Base-by-base conservation (phyloP, 2,113 vertebrate species). In the Paralichthys olivaceus region DNA sequence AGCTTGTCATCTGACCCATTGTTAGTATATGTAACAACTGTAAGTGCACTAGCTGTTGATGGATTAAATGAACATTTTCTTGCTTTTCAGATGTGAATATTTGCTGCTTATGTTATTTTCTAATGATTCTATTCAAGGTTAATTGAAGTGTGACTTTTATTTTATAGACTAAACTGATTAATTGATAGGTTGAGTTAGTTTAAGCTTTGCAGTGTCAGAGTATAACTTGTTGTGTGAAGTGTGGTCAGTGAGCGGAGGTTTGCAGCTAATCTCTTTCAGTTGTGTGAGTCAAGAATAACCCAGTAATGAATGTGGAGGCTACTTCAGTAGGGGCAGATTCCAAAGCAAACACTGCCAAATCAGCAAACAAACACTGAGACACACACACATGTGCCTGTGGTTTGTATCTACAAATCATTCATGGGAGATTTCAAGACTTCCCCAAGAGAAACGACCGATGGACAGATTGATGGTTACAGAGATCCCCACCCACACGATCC, bases 321-420 rank as follows among this genome's bases (percentile, higher is more conserved):
- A 43, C 71, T 76, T 47, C 60, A 34, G 45, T 4, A 43, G 72
- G 60, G 55, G 32, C 73, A 72, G 59, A 79, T 69, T 66, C 61
- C 49, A 86, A 83, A 78, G 77, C 74, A 86, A 89, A 89, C 79
- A 84, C 58, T 25, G 43, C 20, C 20, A 53, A 75, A 79, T 80
- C 69, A 45, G 67, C 63, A 85, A 79, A 85, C 83, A 85, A 86
- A 89, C 76, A 83, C 40, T 62, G 56, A 74, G 29, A 77, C 79
- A 77, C 59, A 60, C 73, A 59, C 79, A 80, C 76, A 80, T 80
- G 79, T 63, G 56, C 40, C 61, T 88, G 83, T n/a, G 78, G 71
- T 87, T 76, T 65, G 68, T 63, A 54, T 69, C 47, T 55, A 62
- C 37, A 73, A 69, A 81, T 79, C 53, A 55, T 59, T 84, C 79